Evolutionary conservation across 2,113 vertebrate species (phyloP).

Genomic region (Cygnus atratus): DNA sequence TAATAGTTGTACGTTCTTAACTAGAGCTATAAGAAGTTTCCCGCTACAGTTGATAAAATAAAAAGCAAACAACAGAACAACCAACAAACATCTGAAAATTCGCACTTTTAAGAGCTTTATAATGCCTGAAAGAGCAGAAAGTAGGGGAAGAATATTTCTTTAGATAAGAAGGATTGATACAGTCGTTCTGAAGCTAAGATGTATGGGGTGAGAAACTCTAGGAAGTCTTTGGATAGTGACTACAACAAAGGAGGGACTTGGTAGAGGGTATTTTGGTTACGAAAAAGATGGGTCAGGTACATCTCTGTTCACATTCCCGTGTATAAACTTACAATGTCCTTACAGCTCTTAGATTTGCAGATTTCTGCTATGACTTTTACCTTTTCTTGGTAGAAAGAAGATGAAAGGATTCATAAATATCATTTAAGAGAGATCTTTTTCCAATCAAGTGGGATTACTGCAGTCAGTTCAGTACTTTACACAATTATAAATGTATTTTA

Average conservation of each 20-base stretch:
- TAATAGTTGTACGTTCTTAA: background rate
- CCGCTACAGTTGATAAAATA: background rate
- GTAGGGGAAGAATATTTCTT: background rate
- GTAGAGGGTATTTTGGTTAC: background rate
- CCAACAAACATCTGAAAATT: background rate
- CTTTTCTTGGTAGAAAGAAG: background rate
- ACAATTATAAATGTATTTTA: background rate
- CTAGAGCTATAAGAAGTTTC: background rate
- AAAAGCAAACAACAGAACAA: background rate
- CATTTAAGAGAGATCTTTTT: background rate
- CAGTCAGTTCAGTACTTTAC: background rate
- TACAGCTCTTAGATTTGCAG: background rate
- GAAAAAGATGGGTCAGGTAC: background rate
- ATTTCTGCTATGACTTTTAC: background rate
- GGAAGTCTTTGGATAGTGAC: background rate
- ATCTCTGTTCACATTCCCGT: background rate
- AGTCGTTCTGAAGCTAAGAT: background rate
- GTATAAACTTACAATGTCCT: background rate
- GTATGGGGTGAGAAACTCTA: rapidly evolving
- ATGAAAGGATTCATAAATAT: background rate
- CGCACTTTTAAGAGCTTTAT: background rate
- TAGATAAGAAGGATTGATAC: background rate
- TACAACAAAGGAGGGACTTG: background rate
- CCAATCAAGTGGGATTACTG: background rate
- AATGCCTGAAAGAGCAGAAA: background rate